Base-by-base conservation (phyloP, 2,113 vertebrate genomes). In the Ammodytes marinus region DNA sequence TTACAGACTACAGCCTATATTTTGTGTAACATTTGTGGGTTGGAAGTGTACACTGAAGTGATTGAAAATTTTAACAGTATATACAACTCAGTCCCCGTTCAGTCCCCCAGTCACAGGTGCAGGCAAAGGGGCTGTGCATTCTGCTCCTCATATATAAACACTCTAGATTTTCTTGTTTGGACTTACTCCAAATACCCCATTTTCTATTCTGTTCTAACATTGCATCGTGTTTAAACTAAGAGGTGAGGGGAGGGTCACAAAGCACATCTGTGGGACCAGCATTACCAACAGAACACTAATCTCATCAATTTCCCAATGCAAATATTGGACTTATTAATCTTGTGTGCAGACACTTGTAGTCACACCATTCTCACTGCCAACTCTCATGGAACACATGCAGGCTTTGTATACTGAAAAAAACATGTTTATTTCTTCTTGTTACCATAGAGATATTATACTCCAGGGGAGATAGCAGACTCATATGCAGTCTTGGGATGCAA, bases 291-390 rank as follows among this genome's bases (percentile, higher is more conserved):
- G 6, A 81, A 77, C 76, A 43, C 77, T 92, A 89, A 90, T 88
- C 84, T 88, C 75, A 75, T 90, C 88, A 85, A 90, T 87, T 88
- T 85, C 80, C 84, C 82, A 74, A 61, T 49, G 71, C 87, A 92
- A 93, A 94, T 88, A 90, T 71, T 91, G 74, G 72, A 76, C 15
- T 83, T 92, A 86, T 90, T 93, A 89, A 90, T 91, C 86, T 80
- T 76, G n/a, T 15, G 61, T 47, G 80, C 78, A 82, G 85, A 88
- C 89, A 83, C 77, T 89, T 83, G 83, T 76, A 80, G 73, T 82
- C 84, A 64, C 57, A 74, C 74, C n/a, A 10, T 72, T 47, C 61
- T 52, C 66, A 17, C 43, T 40, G 83, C 71, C 79, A 80, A 57
- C 70, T 83, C 70, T 86, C 59, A 9, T 47, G 64, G 72, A 87